Conservation (phyloP, 1,140 invertebrate genomes). For the Pteromalus puparum region DNA sequence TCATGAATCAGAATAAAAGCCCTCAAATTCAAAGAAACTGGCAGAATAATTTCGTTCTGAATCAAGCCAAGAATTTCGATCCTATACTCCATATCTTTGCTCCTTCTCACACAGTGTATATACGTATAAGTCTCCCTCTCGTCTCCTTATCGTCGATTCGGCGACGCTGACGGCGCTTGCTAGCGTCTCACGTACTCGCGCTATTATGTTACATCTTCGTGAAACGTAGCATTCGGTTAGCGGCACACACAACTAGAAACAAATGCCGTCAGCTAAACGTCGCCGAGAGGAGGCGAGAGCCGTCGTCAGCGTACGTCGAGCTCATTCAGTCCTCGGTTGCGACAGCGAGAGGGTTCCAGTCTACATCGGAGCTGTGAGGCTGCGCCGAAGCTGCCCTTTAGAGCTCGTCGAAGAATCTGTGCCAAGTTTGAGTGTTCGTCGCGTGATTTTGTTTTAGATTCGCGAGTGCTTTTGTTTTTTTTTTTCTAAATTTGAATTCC, state of each 20-base stretch:
- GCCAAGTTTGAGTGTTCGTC: constrained; percentile 17
- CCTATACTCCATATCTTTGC: too few species aligned
- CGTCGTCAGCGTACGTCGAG: neutral
- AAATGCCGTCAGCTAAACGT: constrained; percentile 43
- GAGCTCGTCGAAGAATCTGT: neutral
- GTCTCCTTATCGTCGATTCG: constrained; percentile 51
- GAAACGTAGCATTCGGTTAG: constrained; percentile 29
- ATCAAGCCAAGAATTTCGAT: too few species aligned
- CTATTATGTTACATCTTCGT: neutral
- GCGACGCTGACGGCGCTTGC: constrained; percentile 62
- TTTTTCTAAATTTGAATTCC: too few species aligned
- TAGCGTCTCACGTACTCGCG: constrained; percentile 47
- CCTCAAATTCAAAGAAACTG: too few species aligned
- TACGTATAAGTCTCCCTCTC: neutral
- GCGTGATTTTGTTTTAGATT: neutral
- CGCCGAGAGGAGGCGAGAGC: neutral
- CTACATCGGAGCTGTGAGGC: neutral
- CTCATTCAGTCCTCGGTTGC: constrained; percentile 15
- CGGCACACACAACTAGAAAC: constrained; percentile 25
- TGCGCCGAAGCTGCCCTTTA: neutral
- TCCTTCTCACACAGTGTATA: neutral
- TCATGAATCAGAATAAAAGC: too few species aligned
- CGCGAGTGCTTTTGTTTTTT: neutral
- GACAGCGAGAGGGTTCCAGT: neutral
- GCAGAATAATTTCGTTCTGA: too few species aligned